phyloP scores from a whole-genome alignment of 2,113 vertebrate species.

The Ochotona curzoniae region DNA sequence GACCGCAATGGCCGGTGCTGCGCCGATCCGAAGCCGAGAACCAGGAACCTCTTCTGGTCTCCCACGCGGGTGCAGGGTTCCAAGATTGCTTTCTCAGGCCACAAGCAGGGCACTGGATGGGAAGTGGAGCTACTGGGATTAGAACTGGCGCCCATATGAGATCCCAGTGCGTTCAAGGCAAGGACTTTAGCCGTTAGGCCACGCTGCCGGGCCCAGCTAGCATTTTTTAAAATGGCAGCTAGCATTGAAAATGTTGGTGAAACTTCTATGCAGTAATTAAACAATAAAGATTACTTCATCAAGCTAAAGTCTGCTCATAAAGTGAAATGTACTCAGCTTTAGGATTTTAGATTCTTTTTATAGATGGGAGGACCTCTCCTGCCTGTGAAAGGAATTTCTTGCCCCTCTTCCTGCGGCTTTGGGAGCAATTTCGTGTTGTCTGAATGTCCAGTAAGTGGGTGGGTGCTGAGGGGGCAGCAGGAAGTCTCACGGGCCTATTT shows the following conservation, averaged over 20 bases:
- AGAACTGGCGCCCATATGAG: too few relatives aligned
- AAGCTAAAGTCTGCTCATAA: constrained; percentile 34
- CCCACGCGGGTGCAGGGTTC: too few relatives aligned
- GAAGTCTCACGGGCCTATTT: constrained; percentile 66
- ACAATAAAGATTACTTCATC: not conserved
- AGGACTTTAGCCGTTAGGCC: too few relatives aligned
- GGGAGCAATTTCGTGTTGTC: not conserved
- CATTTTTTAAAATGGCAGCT: constrained; percentile 4
- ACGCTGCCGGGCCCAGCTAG: too few relatives aligned
- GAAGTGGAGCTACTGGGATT: too few relatives aligned
- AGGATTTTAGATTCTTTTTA: constrained; percentile 8
- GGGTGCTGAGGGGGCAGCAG: constrained; percentile 43
- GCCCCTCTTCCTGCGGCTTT: not conserved
- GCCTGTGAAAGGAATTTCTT: not conserved
- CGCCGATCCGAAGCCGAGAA: too few relatives aligned
- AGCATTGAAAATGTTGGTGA: constrained; percentile 6
- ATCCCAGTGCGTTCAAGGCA: too few relatives aligned
- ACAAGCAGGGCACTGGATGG: too few relatives aligned
- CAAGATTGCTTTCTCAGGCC: too few relatives aligned
- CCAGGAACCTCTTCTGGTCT: too few relatives aligned
- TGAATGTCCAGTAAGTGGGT: constrained; percentile 65
- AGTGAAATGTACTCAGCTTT: constrained; percentile 33
- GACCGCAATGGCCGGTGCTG: too few relatives aligned
- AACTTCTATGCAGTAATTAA: constrained; percentile 2
- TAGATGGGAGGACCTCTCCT: not conserved